A percentile compares a stretch with the other conserved stretches of the same genome.
Evolutionary conservation across 1,140 invertebrate species (phyloP).

Genomic region (Lepidurus apus): DNA sequence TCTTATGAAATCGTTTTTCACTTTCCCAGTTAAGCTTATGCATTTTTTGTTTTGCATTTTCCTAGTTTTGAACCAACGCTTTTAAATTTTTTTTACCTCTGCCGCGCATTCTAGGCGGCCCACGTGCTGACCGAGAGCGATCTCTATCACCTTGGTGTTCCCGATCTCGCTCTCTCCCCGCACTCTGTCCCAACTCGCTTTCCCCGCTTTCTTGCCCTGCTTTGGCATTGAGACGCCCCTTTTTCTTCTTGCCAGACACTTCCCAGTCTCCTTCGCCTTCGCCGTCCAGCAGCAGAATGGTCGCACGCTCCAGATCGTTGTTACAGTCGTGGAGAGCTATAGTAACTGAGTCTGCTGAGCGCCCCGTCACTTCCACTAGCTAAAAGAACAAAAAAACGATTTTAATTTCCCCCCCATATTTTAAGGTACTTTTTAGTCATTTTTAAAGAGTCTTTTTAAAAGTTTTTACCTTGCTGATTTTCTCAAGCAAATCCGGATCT

Average conservation of each 20-base stretch:
- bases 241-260: conserved; percentile 77
- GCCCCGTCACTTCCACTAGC: conserved; percentile 46
- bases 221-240: conserved; percentile 46
- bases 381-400: conserved; percentile 35
- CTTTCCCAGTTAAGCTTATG: no score
- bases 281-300: conserved; percentile 68
- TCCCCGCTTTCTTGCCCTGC: conserved; percentile 44
- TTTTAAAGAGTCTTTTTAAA: background rate
- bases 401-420: background rate
- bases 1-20: no score
- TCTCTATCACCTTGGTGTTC: conserved; percentile 35
- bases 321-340: conserved; percentile 48
- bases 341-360: conserved; percentile 43
- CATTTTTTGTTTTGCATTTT: no score
- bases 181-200: conserved; percentile 42
- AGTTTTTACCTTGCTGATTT: conserved; percentile 31
- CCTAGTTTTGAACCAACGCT: background rate
- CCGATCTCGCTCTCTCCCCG: conserved; percentile 44
- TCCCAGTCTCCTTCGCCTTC: conserved; percentile 65
- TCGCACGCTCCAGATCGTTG: conserved; percentile 53
- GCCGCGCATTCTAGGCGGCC: conserved; percentile 49
- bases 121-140: conserved; percentile 44
- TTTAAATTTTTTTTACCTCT: conserved; percentile 39
- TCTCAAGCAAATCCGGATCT: conserved; percentile 33
- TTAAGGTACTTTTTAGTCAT: background rate